A percentile compares a stretch with the other conserved stretches of the same genome.
phyloP scores from a whole-genome alignment of 2,113 vertebrate genomes.

The Notiomystis cincta region DNA sequence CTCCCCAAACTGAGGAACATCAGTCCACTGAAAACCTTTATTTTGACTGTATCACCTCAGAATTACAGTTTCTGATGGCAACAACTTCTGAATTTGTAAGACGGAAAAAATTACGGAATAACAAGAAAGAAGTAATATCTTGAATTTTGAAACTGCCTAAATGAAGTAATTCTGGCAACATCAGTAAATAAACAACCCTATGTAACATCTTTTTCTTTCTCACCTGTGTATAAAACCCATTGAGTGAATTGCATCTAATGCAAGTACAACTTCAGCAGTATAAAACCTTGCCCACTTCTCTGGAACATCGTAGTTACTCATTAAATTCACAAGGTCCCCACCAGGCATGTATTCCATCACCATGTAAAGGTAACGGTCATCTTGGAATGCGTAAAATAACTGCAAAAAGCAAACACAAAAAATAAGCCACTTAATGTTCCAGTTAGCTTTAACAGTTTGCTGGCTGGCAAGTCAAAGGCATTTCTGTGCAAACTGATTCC shows the following conservation, averaged over 20 bases:
- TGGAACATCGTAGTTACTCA: slow-evolving; percentile 98
- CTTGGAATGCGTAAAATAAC: slow-evolving; percentile 98
- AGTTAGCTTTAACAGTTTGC: neutral
- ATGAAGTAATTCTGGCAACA: neutral
- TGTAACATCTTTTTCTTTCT: neutral
- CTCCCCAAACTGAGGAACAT: neutral
- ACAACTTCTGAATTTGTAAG: neutral
- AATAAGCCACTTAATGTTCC: neutral
- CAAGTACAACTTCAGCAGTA: slow-evolving; percentile 96
- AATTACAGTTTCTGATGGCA: neutral
- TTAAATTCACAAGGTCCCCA: slow-evolving; percentile 95
- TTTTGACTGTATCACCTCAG: neutral
- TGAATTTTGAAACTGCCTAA: neutral
- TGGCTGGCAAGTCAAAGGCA: neutral
- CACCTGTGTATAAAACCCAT: slow-evolving; percentile 99
- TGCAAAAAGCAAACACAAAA: slow-evolving; percentile 56
- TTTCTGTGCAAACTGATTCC: neutral
- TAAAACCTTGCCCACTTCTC: slow-evolving; percentile 99
- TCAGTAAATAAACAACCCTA: neutral
- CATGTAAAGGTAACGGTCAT: slow-evolving; percentile 98
- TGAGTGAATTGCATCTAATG: slow-evolving; percentile 95
- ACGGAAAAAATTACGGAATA: neutral
- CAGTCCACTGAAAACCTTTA: neutral
- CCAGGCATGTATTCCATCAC: slow-evolving; percentile 99
- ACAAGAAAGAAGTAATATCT: neutral